Conservation (phyloP, 2,797 vertebrate genomes). For the Lepus oiostolus region DNA sequence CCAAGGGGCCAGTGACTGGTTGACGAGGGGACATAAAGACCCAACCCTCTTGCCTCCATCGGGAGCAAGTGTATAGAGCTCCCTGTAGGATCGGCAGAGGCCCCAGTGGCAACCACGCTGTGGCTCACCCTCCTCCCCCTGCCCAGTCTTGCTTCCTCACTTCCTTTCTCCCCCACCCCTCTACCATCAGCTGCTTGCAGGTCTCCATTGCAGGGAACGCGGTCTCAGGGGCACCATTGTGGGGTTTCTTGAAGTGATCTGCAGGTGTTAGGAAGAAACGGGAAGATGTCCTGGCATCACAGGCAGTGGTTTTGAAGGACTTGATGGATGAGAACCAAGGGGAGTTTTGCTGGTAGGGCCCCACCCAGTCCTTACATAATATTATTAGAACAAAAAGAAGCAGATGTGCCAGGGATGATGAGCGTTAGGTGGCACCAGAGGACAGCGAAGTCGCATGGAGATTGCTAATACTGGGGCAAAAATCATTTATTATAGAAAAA, state of each 20-base stretch:
- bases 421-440: constrained; percentile 77
- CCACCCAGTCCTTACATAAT: constrained; percentile 47
- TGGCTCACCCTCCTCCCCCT: neutral
- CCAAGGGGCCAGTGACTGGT: neutral
- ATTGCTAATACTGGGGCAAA: neutral
- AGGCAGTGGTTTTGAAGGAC: constrained; percentile 32
- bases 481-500: neutral
- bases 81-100: neutral
- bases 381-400: neutral
- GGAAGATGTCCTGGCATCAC: constrained; percentile 40
- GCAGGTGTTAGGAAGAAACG: constrained; percentile 56
- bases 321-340: constrained; percentile 59
- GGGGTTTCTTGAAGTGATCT: constrained; percentile 34
- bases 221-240: neutral
- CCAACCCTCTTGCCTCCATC: neutral
- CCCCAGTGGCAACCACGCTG: neutral
- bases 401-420: constrained; percentile 5
- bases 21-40: neutral
- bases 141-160: neutral
- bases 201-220: constrained; percentile 3
- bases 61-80: neutral
- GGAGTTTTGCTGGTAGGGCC: constrained; percentile 69
- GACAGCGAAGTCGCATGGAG: constrained; percentile 59
- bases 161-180: neutral
- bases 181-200: neutral